Base-by-base conservation (phyloP, 2,888 invertebrate species). In the Sicus ferrugineus region DNA sequence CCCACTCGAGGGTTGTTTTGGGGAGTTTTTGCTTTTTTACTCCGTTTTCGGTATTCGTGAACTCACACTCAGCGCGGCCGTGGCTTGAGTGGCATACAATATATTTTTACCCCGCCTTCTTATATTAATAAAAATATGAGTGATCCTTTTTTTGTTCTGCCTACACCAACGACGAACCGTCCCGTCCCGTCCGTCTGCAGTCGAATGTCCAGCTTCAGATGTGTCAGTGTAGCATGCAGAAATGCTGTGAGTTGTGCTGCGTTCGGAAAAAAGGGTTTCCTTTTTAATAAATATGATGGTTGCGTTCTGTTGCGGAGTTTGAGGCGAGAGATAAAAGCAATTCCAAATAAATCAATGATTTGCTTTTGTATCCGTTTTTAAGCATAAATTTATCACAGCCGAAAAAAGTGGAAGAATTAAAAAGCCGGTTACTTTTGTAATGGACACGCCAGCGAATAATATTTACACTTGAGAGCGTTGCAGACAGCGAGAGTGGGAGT, bases 291-390 rank as follows among this genome's bases (percentile, higher is more conserved):
- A 75, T 74, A 73, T 72, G 74, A 68, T 46, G 54, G 14, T 48
- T 42, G 65, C 30, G 68, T 34, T 48, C 67, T 64, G 52, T 58
- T 59, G 14, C 21, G 50, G 21, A 67, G 59, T 52, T 70, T 70
- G 59, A 50, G 52, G 42, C 28, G 50, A 68, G 67, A 73, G 73
- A 73, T 73, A 73, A 73, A 73, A 72, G 73, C 70, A 69, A 73
- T 73, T 73, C 70, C 70, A 73, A 73, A 73, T 73, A 72, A 72
- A 73, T 73, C 73, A 73, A 73, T 73, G 73, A 73, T 73, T 73
- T 73, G 70, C 62, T 68, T 72, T 70, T 70, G 72, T 69, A 69
- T 52, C 54, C 70, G 67, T 65, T 69, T 64, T 62, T 59, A 58
- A 59, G 58, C 62, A 68, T 56, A 68, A 66, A 68, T 46, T 64